Evolutionary conservation across 2,797 vertebrate species (phyloP), one percentile per base, ranked within the genome.

Genomic region (Darevskia nairensis): DNA sequence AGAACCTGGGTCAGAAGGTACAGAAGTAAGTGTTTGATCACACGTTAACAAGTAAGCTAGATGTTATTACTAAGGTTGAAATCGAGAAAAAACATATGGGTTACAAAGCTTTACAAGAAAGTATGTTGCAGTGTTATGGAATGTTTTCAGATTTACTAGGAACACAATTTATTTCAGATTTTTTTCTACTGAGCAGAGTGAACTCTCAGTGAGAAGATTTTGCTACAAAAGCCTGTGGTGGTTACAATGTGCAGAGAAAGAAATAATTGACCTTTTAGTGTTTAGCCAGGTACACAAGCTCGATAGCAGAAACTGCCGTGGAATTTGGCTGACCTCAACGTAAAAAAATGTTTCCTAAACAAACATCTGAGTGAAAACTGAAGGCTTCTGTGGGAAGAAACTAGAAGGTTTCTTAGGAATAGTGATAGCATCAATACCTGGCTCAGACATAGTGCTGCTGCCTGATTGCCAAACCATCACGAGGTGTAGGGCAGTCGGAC

Each of bases 261-360:
- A 95, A 95, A 91, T 92, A 92, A 88, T 93, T 94, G 90, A 93
- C 88, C 88, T 66, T 72, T 94, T 90, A 93, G 91, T 94, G 89
- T 92, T 93, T 82, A 90, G 80, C 91, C 87, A 88, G 93, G 81
- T 90, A 91, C 89, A 89, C 89, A 83, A 41, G 86, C 85, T 93
- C 91, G 82, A 94, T 93, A 94, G 84, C 90, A 41, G 32, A 94
- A 92, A 89, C 84, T 85, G 79, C 89, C 90, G 76, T 82, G 92
- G 91, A 93, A 95, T 95, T 95, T 88, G 68, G 75, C 92, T 94
- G 94, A 91, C 89, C 83, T 3, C 5, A 77, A 91, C 86, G 88
- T 80, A 29, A 41, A 90, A 92, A 93, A 90, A 90, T 89, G 87
- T 87, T 89, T 84, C 68, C 85, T 82, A 84, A 90, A 91, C 79